Evolutionary conservation across 2,797 vertebrate genomes (phyloP), one percentile per base, ranked within the genome.

Genomic region (Pogonophryne albipinna): DNA sequence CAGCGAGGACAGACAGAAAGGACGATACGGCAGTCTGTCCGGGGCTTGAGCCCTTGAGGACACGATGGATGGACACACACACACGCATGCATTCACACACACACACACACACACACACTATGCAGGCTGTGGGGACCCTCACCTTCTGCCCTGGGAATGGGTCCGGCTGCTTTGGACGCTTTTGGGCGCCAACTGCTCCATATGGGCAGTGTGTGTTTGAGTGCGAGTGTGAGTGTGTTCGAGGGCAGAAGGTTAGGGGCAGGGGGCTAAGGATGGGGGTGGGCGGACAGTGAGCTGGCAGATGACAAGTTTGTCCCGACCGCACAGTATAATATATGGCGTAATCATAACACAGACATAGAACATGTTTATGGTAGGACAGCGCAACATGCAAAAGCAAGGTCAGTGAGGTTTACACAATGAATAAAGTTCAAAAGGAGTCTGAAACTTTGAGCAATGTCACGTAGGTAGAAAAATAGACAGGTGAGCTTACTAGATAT

Each of bases 111-210:
- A 66, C 65, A 74, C 67, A 76, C 78, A 74, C 60, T 34, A 70
- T 78, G 76, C 86, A 82, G 89, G 82, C 92, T 76, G 85, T 76
- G 67, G 90, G 90, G 91, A 93, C 93, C 92, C 92, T 94, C 90
- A 94, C 94, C 94, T 94, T 95, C 94, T 95, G 95, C 94, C 94
- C 93, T 95, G 95, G 94, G 95, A 95, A 94, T 89, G 87, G 86
- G 90, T 93, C 93, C 93, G 93, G 94, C 94, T 95, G 94, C 93
- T 90, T 92, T 73, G 89, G 91, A 91, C 84, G 65, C 93, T 93
- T 93, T 92, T 94, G 93, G 94, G 93, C 80, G 93, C 94, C 95
- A 95, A 93, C 88, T 92, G 92, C 88, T 94, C 95, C 95, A 95
- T 95, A 96, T 95, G 95, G 93, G 89, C 88, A 88, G 80, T 82